phyloP scores from a whole-genome alignment of 2,888 invertebrate genomes.

The Hypselothyrea guttata region DNA sequence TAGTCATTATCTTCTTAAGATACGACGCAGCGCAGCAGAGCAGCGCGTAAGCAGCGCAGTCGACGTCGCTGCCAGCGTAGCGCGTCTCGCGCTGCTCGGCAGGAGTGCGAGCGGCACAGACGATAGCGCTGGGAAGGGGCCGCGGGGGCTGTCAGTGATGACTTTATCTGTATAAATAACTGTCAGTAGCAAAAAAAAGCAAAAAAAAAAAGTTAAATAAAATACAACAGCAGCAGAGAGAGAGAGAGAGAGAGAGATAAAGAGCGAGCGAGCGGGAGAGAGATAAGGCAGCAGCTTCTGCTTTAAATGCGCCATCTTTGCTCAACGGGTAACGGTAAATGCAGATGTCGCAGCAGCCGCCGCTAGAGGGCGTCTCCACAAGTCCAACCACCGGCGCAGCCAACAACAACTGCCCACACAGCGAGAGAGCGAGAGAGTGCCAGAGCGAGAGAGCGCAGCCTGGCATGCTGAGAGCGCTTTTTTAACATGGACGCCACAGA shows the following conservation, averaged over 20 bases:
- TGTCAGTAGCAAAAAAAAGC: constrained; percentile 58
- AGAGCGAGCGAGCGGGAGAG: constrained; percentile 9
- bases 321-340: constrained; percentile 28
- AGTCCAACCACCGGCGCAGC: constrained; percentile 50
- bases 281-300: constrained; percentile 32
- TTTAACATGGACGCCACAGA: constrained; percentile 16
- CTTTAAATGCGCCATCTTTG: constrained; percentile 43
- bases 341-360: constrained; percentile 38
- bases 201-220: constrained; percentile 34
- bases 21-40: constrained; percentile 46
- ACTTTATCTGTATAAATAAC: constrained; percentile 80
- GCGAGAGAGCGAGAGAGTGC: constrained; percentile 11
- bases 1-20: constrained; percentile 83
- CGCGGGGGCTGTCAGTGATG: constrained; percentile 72
- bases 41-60: constrained; percentile 25
- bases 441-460: constrained; percentile 15
- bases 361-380: constrained; percentile 63
- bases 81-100: no score
- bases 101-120: constrained; percentile 6
- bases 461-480: constrained; percentile 21
- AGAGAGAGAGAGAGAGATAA: constrained; percentile 11
- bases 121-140: no score
- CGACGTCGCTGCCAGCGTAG: constrained; percentile 29
- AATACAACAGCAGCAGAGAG: constrained; percentile 9
- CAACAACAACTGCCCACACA: constrained; percentile 21